Evolutionary conservation across 2,797 vertebrate genomes (phyloP).

Genomic region (Forpus xanthops): DNA sequence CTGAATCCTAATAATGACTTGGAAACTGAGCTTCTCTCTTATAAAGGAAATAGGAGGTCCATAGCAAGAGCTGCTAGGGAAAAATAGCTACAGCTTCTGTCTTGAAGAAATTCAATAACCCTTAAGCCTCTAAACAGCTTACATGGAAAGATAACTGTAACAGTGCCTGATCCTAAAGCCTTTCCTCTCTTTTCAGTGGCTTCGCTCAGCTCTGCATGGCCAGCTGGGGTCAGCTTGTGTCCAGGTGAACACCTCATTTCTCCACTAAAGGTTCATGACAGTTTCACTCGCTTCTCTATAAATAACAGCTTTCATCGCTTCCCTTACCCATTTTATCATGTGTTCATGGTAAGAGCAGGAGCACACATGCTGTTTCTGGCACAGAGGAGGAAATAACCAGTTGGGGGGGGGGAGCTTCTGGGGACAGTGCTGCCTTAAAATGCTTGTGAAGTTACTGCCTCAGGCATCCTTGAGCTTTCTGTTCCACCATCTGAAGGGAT

Average conservation of each 20-base stretch:
- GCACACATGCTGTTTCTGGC: conserved; percentile 54
- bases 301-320: conserved; percentile 41
- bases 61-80: neutral
- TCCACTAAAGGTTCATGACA: neutral
- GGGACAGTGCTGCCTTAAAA: conserved; percentile 13
- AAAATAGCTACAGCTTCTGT: neutral
- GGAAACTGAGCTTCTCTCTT: neutral
- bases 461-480: conserved; percentile 31
- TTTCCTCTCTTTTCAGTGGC: neutral
- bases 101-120: neutral
- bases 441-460: conserved; percentile 32
- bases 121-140: neutral
- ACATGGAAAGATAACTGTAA: rapidly evolving
- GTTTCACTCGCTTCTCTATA: neutral
- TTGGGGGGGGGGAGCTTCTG: neutral
- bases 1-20: neutral
- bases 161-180: neutral
- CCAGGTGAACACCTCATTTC: neutral
- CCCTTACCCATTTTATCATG: neutral
- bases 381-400: neutral
- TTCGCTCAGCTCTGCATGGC: neutral
- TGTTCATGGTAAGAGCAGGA: neutral
- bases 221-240: conserved; percentile 31
- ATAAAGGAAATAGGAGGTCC: neutral
- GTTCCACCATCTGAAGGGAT: conserved; percentile 44